A percentile compares a stretch with the other conserved stretches of the same genome.
Evolutionary conservation across 1,140 invertebrate genomes (phyloP).

Genomic region (Heliconius eleuchia): DNA sequence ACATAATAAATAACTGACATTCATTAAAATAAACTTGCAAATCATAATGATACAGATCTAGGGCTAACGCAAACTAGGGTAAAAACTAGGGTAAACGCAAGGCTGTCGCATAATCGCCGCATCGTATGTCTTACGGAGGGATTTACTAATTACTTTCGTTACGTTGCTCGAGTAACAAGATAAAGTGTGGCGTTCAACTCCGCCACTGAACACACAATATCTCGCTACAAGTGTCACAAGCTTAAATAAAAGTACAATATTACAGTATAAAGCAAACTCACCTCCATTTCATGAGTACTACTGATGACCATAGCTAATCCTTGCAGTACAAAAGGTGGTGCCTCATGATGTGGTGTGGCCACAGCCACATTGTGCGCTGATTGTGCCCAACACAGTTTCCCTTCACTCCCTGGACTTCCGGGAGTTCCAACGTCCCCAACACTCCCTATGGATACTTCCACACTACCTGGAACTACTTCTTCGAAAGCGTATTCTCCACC

Average conservation of each 20-base stretch:
- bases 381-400: slow-evolving; percentile 88
- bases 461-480: slow-evolving; percentile 91
- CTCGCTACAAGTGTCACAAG: too few species aligned
- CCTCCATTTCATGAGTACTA: slow-evolving; percentile 87
- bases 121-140: too few species aligned
- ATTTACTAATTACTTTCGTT: too few species aligned
- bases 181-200: too few species aligned
- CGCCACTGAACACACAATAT: too few species aligned
- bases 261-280: slow-evolving; percentile 47
- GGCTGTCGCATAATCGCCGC: too few species aligned
- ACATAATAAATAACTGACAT: too few species aligned
- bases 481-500: slow-evolving; percentile 89
- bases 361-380: slow-evolving; percentile 85
- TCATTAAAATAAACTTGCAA: too few species aligned
- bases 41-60: too few species aligned
- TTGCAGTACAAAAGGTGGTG: slow-evolving; percentile 88
- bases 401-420: not conserved
- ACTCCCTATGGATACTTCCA: slow-evolving; percentile 86
- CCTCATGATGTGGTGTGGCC: slow-evolving; percentile 83
- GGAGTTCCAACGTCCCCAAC: not conserved
- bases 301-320: slow-evolving; percentile 87
- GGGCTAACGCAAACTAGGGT: too few species aligned
- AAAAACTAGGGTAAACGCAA: too few species aligned
- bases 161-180: too few species aligned
- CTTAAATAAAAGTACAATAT: not conserved